Conservation (phyloP, 2,797 vertebrate genomes). For the Chiroxiphia lanceolata region DNA sequence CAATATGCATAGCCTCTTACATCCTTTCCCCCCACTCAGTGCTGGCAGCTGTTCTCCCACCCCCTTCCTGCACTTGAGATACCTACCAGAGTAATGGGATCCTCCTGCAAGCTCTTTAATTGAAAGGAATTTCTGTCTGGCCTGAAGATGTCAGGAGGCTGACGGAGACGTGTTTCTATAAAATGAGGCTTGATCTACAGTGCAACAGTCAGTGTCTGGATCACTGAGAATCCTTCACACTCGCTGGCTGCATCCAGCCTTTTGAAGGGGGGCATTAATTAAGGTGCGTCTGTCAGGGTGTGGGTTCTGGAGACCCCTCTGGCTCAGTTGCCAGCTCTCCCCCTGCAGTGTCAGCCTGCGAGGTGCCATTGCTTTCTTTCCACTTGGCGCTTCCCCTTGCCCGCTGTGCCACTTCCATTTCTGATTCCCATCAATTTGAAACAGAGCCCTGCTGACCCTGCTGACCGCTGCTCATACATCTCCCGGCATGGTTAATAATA, state of each 20-base stretch:
- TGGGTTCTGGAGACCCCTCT: background rate
- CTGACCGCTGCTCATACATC: conserved; percentile 42
- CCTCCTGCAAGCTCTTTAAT: conserved; percentile 47
- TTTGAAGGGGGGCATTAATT: background rate
- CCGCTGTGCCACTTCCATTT: conserved; percentile 48
- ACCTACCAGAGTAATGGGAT: conserved; percentile 27
- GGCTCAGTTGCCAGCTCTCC: background rate
- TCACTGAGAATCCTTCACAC: conserved; percentile 38
- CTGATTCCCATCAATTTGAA: conserved; percentile 58
- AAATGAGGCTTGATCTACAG: conserved; percentile 54
- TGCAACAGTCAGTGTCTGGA: conserved; percentile 24
- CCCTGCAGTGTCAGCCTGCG: background rate
- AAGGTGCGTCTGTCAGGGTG: background rate
- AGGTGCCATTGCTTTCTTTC: background rate
- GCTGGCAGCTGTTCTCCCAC: conserved; percentile 1
- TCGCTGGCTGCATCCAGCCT: background rate
- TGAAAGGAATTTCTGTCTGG: conserved; percentile 64
- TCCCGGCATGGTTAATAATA: conserved; percentile 48
- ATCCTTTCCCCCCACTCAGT: background rate
- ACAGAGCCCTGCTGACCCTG: conserved; percentile 40
- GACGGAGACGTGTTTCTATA: conserved; percentile 33
- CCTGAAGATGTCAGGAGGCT: conserved; percentile 56
- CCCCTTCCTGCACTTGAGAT: background rate
- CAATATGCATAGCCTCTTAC: background rate
- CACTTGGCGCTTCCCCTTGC: background rate